These are phyloP conservation scores for Arenicola marina DNA, from an alignment of 2,888 invertebrate species.

Conservation along the genomic window DNA sequence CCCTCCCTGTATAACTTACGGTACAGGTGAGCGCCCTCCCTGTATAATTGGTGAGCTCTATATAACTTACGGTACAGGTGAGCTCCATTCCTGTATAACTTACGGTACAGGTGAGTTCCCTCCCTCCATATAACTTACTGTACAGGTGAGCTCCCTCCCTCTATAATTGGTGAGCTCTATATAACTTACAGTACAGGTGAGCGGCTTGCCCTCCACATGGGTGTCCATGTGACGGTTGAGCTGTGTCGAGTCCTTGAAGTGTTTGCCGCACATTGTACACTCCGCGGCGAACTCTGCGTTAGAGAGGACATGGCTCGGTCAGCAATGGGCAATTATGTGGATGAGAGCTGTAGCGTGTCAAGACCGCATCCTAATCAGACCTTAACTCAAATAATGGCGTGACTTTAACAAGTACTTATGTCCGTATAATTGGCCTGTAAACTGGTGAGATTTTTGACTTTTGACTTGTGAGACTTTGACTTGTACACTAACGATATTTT, in stretches of 20 bases:
- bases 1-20: slow-evolving; percentile 21
- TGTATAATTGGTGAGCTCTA: slow-evolving; percentile 8
- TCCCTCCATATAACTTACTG: slow-evolving; percentile 21
- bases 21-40: slow-evolving; percentile 17
- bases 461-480: no score
- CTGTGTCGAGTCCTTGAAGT: slow-evolving; percentile 15
- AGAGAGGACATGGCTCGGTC: no score
- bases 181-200: slow-evolving; percentile 26
- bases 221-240: slow-evolving; percentile 24
- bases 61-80: slow-evolving; percentile 25
- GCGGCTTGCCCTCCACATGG: slow-evolving; percentile 11
- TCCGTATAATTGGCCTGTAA: no score
- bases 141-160: slow-evolving; percentile 16
- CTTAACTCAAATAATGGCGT: no score
- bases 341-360: no score
- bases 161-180: slow-evolving; percentile 11
- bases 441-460: no score
- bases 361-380: no score
- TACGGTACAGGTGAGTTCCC: slow-evolving; percentile 22
- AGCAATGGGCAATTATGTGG: no score
- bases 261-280: slow-evolving; percentile 22
- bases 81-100: slow-evolving; percentile 14
- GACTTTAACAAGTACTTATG: no score
- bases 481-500: no score
- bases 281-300: no score